Percentiles rank a stretch among this genome's conserved stretches.
Conservation (phyloP, 2,888 invertebrate genomes). For the Prosopocoilus inquinatus region DNA sequence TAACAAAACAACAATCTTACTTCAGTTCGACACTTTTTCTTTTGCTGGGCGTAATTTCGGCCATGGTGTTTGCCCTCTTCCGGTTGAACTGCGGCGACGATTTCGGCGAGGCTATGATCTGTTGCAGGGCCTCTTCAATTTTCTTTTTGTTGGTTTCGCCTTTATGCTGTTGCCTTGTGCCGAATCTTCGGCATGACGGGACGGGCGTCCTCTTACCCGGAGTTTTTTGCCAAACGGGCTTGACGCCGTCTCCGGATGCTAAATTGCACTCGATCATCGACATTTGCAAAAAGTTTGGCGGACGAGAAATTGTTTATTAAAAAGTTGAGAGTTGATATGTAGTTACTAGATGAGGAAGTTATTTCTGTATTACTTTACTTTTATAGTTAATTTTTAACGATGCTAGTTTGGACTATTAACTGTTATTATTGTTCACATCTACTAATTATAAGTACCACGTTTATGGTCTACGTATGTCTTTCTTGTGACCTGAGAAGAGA, state of each 20-base stretch:
- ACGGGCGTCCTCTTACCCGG: slow-evolving; percentile 33
- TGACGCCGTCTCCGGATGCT: slow-evolving; percentile 35
- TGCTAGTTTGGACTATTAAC: no score
- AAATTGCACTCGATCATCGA: slow-evolving; percentile 20
- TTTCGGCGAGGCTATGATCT: slow-evolving; percentile 12
- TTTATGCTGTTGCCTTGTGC: slow-evolving; percentile 28
- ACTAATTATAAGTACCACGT: no score
- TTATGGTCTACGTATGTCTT: no score
- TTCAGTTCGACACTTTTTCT: slow-evolving; percentile 19
- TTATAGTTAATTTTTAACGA: no score
- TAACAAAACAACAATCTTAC: slow-evolving; percentile 9
- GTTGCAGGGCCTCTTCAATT: slow-evolving; percentile 31
- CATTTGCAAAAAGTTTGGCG: slow-evolving; percentile 5
- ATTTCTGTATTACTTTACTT: no score
- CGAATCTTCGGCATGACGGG: slow-evolving; percentile 39
- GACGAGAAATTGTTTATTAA: not conserved
- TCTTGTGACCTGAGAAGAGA: no score
- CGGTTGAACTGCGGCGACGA: slow-evolving; percentile 13
- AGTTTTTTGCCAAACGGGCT: slow-evolving; percentile 18
- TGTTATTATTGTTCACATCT: no score
- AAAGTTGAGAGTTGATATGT: slow-evolving; percentile 2
- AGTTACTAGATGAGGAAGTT: not conserved
- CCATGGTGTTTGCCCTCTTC: slow-evolving; percentile 32
- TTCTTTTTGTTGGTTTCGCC: slow-evolving; percentile 28
- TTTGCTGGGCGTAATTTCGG: slow-evolving; percentile 41